phyloP scores from a whole-genome alignment of 2,888 invertebrate genomes.

The Falcaria lacertinaria region DNA sequence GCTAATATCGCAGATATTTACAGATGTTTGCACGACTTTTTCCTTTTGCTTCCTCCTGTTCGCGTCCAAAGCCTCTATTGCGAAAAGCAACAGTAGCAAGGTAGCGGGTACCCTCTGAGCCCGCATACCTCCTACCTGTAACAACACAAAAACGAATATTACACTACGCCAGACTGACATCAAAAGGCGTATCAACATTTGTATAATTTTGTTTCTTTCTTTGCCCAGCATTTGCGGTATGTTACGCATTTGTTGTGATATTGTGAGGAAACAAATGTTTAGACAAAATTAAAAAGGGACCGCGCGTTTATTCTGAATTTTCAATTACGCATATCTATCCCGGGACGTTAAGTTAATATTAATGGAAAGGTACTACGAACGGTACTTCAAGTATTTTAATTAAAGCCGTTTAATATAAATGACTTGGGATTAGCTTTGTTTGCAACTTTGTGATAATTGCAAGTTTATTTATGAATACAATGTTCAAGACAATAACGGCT shows the following conservation, averaged over 20 bases:
- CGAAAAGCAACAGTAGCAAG: slow-evolving; percentile 72
- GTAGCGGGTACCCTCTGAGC: slow-evolving; percentile 71
- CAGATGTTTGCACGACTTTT: slow-evolving; percentile 45
- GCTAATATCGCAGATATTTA: slow-evolving; percentile 80
- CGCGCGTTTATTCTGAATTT: slow-evolving; percentile 9
- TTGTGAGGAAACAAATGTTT: slow-evolving; percentile 15
- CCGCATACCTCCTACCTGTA: slow-evolving; percentile 76
- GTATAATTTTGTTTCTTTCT: slow-evolving; percentile 1
- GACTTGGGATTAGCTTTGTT: slow-evolving; percentile 2
- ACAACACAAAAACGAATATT: slow-evolving; percentile 34
- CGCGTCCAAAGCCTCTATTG: slow-evolving; percentile 69
- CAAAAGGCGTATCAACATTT: slow-evolving; percentile 1
- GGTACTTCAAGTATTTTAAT: slow-evolving; percentile 17
- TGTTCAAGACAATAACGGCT: background rate
- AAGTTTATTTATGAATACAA: slow-evolving; percentile 1
- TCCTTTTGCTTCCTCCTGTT: slow-evolving; percentile 70
- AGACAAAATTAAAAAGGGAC: slow-evolving; percentile 11
- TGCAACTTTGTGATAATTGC: slow-evolving; percentile 3
- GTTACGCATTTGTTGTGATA: background rate
- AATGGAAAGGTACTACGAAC: slow-evolving; percentile 13
- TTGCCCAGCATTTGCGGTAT: background rate
- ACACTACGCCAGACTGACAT: slow-evolving; percentile 6
- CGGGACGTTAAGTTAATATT: slow-evolving; percentile 8
- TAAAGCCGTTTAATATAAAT: slow-evolving; percentile 11
- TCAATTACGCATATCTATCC: slow-evolving; percentile 22